These are phyloP conservation scores for Neoarius graeffei DNA, from an alignment of 2,113 vertebrate species.

Conservation along the genomic window DNA sequence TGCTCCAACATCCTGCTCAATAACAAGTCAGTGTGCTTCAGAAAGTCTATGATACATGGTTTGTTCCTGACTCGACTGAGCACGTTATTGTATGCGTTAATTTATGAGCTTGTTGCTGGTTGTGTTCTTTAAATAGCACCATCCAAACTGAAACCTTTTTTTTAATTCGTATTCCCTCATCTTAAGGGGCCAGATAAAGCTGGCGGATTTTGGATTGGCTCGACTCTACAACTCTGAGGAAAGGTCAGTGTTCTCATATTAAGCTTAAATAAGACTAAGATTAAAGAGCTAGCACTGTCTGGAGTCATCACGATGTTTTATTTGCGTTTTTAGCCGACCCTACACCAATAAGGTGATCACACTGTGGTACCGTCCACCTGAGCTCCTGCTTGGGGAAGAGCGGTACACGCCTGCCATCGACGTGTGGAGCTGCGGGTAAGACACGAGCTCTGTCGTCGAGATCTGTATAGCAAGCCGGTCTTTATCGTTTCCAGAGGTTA, in stretches of 20 bases:
- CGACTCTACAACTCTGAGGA: conserved; percentile 97
- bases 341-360: conserved; percentile 99
- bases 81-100: background rate
- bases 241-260: conserved; percentile 75
- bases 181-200: conserved; percentile 93
- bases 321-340: conserved; percentile 78
- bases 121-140: background rate
- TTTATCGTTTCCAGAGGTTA: background rate
- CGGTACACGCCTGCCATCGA: conserved; percentile 96
- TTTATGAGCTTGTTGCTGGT: background rate
- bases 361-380: conserved; percentile 96
- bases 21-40: conserved; percentile 82
- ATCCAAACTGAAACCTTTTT: background rate
- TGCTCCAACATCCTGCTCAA: conserved; percentile 98
- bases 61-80: background rate
- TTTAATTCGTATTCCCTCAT: background rate
- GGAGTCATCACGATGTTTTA: too few relatives aligned
- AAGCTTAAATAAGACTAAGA: background rate
- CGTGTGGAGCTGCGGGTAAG: conserved; percentile 99
- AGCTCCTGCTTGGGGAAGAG: conserved; percentile 94
- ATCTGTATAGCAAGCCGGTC: background rate
- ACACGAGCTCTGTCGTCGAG: too few relatives aligned
- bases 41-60: background rate
- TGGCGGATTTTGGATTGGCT: conserved; percentile 96
- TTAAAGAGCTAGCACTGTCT: too few relatives aligned